These are phyloP conservation scores for Calameuta idolon DNA, from an alignment of 2,888 invertebrate species.

Conservation along the genomic window DNA sequence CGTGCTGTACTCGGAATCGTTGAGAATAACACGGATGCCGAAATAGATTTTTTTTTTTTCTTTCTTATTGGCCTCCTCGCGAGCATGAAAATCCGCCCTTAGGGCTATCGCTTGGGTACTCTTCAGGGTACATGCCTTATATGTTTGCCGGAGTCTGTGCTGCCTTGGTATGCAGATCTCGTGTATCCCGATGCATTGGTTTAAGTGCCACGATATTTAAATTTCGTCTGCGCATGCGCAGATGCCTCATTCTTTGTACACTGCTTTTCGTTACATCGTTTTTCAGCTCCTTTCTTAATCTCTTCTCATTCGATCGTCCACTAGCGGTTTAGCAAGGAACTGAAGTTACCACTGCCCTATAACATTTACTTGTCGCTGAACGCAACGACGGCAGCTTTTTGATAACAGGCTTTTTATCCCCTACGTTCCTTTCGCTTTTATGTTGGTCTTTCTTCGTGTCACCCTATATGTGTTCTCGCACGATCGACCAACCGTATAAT, in stretches of 20 bases:
- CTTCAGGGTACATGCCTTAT: slow-evolving; percentile 5
- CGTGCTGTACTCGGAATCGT: background rate
- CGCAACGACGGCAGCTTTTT: background rate
- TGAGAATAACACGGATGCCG: background rate
- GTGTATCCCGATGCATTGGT: slow-evolving; percentile 44
- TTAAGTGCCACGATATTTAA: slow-evolving; percentile 58
- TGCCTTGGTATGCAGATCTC: slow-evolving; percentile 54
- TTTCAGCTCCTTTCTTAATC: slow-evolving; percentile 14
- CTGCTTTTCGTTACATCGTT: background rate
- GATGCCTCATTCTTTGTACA: no score
- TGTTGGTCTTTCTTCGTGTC: background rate
- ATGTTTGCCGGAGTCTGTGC: background rate
- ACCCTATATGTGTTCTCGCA: background rate
- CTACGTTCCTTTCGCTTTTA: background rate
- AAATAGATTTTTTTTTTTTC: background rate
- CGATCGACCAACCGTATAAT: slow-evolving; percentile 27
- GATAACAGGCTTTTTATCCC: background rate
- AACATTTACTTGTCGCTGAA: background rate
- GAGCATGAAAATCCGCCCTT: slow-evolving; percentile 7
- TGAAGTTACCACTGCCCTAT: slow-evolving; percentile 10
- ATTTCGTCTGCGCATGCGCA: slow-evolving; percentile 11
- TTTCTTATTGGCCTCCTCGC: background rate
- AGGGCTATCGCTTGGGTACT: slow-evolving; percentile 31
- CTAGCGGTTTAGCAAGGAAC: slow-evolving; percentile 8
- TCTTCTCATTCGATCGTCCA: background rate